Evolutionary conservation across 2,113 vertebrate species (phyloP).

Genomic region (Paratilapia polleni): DNA sequence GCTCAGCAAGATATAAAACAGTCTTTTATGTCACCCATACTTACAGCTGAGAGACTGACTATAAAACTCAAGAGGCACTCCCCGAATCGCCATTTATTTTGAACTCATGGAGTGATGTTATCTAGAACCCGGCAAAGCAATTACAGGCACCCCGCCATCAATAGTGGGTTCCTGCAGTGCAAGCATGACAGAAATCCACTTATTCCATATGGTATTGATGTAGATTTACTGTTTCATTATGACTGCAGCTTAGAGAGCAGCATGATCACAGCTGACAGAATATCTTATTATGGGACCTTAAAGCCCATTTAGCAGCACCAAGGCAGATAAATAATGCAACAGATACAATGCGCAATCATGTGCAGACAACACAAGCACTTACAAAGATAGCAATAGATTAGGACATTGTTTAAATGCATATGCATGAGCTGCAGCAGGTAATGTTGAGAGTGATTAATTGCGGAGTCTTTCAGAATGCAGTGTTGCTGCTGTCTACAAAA

Average conservation of each 20-base stretch:
- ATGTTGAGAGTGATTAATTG: slow-evolving; percentile 7
- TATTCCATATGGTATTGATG: slow-evolving; percentile 69
- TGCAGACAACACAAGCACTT: slow-evolving; percentile 21
- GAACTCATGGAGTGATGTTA: slow-evolving; percentile 60
- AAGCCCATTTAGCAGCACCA: slow-evolving; percentile 39
- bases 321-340: slow-evolving; percentile 65
- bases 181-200: slow-evolving; percentile 73
- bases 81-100: slow-evolving; percentile 54
- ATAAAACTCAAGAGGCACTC: slow-evolving; percentile 55
- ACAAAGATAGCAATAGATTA: slow-evolving; percentile 31
- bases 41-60: slow-evolving; percentile 32
- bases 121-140: slow-evolving; percentile 56
- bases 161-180: slow-evolving; percentile 61
- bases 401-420: slow-evolving; percentile 37
- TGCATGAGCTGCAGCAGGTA: slow-evolving; percentile 52
- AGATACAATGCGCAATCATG: slow-evolving; percentile 23
- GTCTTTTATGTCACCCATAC: slow-evolving; percentile 6
- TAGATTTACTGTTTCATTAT: slow-evolving; percentile 71
- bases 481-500: neutral
- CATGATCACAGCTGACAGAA: slow-evolving; percentile 48
- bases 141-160: slow-evolving; percentile 60
- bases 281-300: slow-evolving; percentile 58
- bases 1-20: slow-evolving; percentile 10
- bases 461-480: neutral
- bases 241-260: slow-evolving; percentile 45